Evolutionary conservation across 2,888 invertebrate genomes (phyloP).

Genomic region (Hipparchia semele): DNA sequence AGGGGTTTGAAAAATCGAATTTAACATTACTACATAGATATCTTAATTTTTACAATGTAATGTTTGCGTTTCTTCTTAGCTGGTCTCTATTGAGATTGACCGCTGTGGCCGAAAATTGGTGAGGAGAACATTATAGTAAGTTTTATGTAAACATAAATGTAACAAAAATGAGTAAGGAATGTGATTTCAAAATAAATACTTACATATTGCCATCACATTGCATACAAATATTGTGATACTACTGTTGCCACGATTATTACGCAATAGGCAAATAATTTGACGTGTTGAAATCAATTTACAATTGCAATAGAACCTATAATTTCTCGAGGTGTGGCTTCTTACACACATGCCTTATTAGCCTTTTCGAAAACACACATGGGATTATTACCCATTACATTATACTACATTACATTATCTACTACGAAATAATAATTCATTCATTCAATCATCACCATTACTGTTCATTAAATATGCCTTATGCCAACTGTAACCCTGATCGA

Average conservation of each 20-base stretch:
- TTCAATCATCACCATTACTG: too few relatives aligned
- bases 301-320: conserved; percentile 13
- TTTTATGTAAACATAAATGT: conserved; percentile 8
- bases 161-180: conserved; percentile 10
- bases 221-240: conserved; percentile 1
- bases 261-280: conserved; percentile 17
- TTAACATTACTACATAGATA: too few relatives aligned
- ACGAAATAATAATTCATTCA: too few relatives aligned
- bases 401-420: too few relatives aligned
- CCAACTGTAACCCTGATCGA: too few relatives aligned
- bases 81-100: too few relatives aligned
- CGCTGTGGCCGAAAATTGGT: not conserved
- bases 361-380: too few relatives aligned
- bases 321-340: not conserved
- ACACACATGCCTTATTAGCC: not conserved
- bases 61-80: too few relatives aligned
- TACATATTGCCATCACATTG: conserved; percentile 9
- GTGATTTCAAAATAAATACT: conserved; percentile 4
- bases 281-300: conserved; percentile 18
- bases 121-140: not conserved
- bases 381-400: too few relatives aligned
- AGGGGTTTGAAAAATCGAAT: too few relatives aligned
- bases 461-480: too few relatives aligned
- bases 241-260: conserved; percentile 5
- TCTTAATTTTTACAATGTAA: too few relatives aligned